Evolutionary conservation across 2,797 vertebrate genomes (phyloP), one percentile per base, ranked within the genome.

Genomic region (Lithobates sylvaticus): DNA sequence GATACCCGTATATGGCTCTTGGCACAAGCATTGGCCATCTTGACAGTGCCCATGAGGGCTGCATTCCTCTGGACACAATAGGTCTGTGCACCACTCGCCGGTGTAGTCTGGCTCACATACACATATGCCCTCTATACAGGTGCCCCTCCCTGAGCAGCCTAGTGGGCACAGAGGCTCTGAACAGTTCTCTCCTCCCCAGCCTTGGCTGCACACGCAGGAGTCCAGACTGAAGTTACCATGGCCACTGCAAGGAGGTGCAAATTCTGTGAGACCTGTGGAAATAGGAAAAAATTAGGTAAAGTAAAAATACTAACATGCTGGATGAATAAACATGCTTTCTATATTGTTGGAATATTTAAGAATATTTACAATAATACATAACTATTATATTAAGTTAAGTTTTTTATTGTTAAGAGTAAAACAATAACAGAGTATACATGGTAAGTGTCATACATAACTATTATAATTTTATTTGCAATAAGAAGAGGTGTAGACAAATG

Each of bases 221-320:
- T 99, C 97, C 88, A 99, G 92, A 92, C 95, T 99, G 91, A 99
- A 99, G 93, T 97, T 98, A 88, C 98, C 98, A 0, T 99, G 98
- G 74, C 97, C 96, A 2, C 96, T 96, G 95, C 98, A 99, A 89
- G 96, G 96, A 0, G 96, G 96, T 78, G 94, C 92, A 75, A 96
- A 98, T 92, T 99, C 98, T 91, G 97, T 83, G 44, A 88, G 88
- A 70, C 84, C 72, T 72, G 44, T 58, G 44, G 15, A 18, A 18
- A 50, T 26, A 47, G 42, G 65, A 71, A 10, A 10, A 27, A 71
- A 23, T n/a, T 10, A 26, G 23, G 8, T 65, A 54, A 54, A 16
- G 13, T 54, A 16, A 54, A 54, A 54, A 15, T 47, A 10, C 13
- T 16, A 5, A 54, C 15, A 54, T 54, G 16, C 50, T 54, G 3